Evolutionary conservation across 1,140 invertebrate species (phyloP), one percentile per base, ranked within the genome.

Genomic region (Leptinotarsa texana): DNA sequence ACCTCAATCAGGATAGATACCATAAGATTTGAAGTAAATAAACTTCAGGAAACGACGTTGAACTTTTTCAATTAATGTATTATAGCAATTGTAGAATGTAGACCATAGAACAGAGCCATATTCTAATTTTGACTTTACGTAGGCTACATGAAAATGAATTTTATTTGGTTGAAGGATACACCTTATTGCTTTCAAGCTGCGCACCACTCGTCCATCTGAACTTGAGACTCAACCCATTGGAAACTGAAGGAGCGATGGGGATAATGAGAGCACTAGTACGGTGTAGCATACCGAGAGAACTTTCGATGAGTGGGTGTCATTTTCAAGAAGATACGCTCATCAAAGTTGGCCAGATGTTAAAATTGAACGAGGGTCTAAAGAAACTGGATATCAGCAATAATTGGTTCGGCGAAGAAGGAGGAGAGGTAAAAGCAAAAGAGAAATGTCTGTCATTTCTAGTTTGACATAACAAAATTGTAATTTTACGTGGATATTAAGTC

Each of bases 361-460:
- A 79, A 51, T 57, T 85, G 4, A 85, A 85, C 65, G 76, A 65
- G 13, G 73, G 76, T 47, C 65, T 86, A 4, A 79, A 79, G 61
- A 74, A 67, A 15, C 48, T 86, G 33, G 83, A 86, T 79, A 75
- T 86, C 18, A 84, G 83, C 33, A 82, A 80, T 66, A 86, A 86
- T 75, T 81, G 81, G 78, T 80, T 86, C 72, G 80, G 78, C 13
- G 80, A 81, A 67, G 77, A 80, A 49, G 81, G 80, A 15, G 83
- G 82, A 47, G 69, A 83, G 62, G 79, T 82, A 77, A 68, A 67
- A 57, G 63, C 4, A 49, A 67, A 22, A 74, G 69, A 5, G 4
- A 8, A 1, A 66, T 27, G 17, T 33, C 8, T 33, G 33, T 6
- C 33, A 42, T 42, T 42, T n/a, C 13, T 62, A n/a, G 61, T 17